Conservation (phyloP, 2,888 invertebrate species). For the Euzophera pinguis region DNA sequence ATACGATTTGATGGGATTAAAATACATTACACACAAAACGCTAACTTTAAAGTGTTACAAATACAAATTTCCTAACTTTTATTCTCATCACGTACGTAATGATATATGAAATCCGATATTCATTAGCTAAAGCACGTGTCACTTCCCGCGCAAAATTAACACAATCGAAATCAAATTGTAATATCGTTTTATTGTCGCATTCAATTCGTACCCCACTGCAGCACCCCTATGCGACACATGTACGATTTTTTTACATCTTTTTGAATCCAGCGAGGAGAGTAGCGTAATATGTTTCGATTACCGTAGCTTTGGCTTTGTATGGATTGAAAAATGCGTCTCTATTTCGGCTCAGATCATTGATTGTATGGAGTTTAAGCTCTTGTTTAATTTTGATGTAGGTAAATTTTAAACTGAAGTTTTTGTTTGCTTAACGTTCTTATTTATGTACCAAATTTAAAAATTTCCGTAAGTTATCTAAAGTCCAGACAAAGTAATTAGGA, state of each 20-base stretch:
- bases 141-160: conserved; percentile 5
- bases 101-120: conserved; percentile 7
- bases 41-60: not conserved
- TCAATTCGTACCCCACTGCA: not conserved
- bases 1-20: no score
- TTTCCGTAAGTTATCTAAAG: no score
- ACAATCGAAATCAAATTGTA: conserved; percentile 6
- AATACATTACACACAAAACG: no score
- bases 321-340: conserved; percentile 52
- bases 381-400: not conserved
- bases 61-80: conserved; percentile 22
- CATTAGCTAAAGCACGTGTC: conserved; percentile 8
- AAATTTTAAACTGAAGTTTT: no score
- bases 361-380: not conserved
- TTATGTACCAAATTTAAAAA: no score
- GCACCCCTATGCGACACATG: conserved; percentile 12
- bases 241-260: conserved; percentile 37
- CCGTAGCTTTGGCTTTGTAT: conserved; percentile 45
- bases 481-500: no score
- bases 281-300: conserved; percentile 62
- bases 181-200: conserved; percentile 14
- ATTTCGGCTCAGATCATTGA: not conserved
- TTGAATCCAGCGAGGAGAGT: conserved; percentile 41
- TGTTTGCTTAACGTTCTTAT: no score
- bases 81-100: conserved; percentile 23